These are phyloP conservation scores for Scrobipalpa atriplicella DNA, from an alignment of 2,888 invertebrate species.

Conservation along the genomic window DNA sequence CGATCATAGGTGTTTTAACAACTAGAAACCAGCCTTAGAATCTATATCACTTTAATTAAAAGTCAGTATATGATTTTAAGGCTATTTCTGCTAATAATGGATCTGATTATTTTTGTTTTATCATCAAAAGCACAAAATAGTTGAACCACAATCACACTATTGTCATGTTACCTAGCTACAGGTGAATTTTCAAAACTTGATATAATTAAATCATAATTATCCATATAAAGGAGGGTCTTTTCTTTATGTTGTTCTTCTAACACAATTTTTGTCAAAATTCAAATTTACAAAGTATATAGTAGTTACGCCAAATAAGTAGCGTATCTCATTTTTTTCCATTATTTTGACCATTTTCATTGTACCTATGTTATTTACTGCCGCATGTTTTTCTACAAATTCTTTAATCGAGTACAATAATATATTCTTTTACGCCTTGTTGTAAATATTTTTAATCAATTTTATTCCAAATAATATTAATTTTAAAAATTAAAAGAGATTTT, in stretches of 20 bases:
- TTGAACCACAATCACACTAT: background rate
- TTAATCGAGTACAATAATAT: slow-evolving; percentile 47
- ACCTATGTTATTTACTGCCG: background rate
- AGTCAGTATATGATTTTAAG: slow-evolving; percentile 19
- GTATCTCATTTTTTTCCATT: too few species aligned
- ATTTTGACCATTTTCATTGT: too few species aligned
- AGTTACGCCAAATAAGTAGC: too few species aligned
- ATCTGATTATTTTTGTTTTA: slow-evolving; percentile 12
- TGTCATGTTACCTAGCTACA: too few species aligned
- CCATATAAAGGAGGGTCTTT: too few species aligned
- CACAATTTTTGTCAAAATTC: too few species aligned
- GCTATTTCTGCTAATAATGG: background rate
- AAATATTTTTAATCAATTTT: slow-evolving; percentile 27
- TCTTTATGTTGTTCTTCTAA: too few species aligned
- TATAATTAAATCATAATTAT: too few species aligned
- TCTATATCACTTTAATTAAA: slow-evolving; percentile 20
- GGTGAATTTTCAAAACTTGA: too few species aligned
- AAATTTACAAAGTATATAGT: too few species aligned
- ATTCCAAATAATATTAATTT: slow-evolving; percentile 9
- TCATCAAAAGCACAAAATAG: slow-evolving; percentile 17
- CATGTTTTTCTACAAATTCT: background rate
- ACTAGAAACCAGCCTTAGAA: slow-evolving; percentile 10
- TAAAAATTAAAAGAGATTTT: background rate
- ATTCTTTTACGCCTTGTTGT: slow-evolving; percentile 35
- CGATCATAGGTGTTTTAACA: background rate